Evolutionary conservation across 64 coral and sea anemone genomes (phyloP).

Genomic region (Astreopora myriophthalma): DNA sequence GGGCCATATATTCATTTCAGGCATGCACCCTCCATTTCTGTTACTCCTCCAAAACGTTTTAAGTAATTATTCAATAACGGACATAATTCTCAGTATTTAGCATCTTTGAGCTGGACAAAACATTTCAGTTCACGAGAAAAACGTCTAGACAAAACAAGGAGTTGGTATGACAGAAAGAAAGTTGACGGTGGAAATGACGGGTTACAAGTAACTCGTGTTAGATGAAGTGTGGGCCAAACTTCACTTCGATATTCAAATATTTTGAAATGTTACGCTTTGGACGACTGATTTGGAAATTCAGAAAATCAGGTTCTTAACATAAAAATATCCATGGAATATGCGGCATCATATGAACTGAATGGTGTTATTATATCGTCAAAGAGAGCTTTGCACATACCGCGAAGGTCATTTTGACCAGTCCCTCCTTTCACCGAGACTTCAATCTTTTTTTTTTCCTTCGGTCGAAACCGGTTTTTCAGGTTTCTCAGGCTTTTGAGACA

Average conservation of each 20-base stretch:
- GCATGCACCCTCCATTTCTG: not conserved
- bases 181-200: too few species aligned
- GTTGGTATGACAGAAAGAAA: not conserved
- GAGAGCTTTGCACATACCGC: not conserved
- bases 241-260: not conserved
- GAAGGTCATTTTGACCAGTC: not conserved
- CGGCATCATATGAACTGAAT: too few species aligned
- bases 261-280: not conserved
- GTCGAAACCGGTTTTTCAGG: slow-evolving; percentile 58
- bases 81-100: not conserved
- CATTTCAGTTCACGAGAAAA: not conserved
- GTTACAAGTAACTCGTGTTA: too few species aligned
- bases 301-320: not conserved
- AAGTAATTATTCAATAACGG: not conserved
- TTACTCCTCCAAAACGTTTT: not conserved
- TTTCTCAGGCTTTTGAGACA: slow-evolving; percentile 40
- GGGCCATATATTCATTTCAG: too few species aligned
- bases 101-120: not conserved
- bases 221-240: not conserved
- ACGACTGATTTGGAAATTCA: not conserved
- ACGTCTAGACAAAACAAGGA: not conserved
- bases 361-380: not conserved
- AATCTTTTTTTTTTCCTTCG: not conserved
- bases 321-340: not conserved
- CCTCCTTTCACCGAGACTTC: not conserved